These are phyloP conservation scores for Ptilodon capucinus DNA, from an alignment of 2,888 invertebrate species.

Conservation along the genomic window DNA sequence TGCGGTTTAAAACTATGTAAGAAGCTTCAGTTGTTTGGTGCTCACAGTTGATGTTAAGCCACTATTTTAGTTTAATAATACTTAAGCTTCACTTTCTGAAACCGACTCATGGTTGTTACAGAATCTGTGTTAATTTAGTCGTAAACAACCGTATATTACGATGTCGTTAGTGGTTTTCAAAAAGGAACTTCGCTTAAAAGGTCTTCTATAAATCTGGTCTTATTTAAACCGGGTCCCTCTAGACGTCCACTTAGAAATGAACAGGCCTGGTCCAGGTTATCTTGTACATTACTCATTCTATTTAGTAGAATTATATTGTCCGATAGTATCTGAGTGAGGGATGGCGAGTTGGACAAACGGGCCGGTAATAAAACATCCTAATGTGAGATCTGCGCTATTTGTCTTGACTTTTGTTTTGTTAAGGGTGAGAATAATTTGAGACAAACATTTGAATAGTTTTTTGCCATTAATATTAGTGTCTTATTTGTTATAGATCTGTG, in stretches of 20 bases:
- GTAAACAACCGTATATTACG: too few species aligned
- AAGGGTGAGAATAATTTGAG: slow-evolving; percentile 16
- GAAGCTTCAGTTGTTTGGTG: not conserved
- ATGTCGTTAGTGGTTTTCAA: too few species aligned
- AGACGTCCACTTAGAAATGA: not conserved
- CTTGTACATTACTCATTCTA: slow-evolving; percentile 15
- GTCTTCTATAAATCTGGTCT: not conserved
- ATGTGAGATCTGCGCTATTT: slow-evolving; percentile 22
- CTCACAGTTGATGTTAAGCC: not conserved
- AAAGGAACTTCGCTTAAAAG: not conserved
- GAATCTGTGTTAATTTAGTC: too few species aligned
- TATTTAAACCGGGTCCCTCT: not conserved
- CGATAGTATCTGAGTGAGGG: slow-evolving; percentile 30
- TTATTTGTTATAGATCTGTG: too few species aligned
- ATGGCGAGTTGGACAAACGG: slow-evolving; percentile 24
- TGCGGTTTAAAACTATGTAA: not conserved
- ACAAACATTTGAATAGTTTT: too few species aligned
- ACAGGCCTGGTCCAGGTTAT: slow-evolving; percentile 4
- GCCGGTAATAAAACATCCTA: slow-evolving; percentile 27
- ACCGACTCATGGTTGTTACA: too few species aligned
- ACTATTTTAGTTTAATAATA: not conserved
- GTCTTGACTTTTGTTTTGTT: slow-evolving; percentile 20
- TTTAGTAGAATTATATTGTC: slow-evolving; percentile 27
- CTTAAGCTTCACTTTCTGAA: not conserved
- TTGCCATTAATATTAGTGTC: too few species aligned